Conservation (phyloP, 2,113 vertebrate species). For the Tupaia tana region DNA sequence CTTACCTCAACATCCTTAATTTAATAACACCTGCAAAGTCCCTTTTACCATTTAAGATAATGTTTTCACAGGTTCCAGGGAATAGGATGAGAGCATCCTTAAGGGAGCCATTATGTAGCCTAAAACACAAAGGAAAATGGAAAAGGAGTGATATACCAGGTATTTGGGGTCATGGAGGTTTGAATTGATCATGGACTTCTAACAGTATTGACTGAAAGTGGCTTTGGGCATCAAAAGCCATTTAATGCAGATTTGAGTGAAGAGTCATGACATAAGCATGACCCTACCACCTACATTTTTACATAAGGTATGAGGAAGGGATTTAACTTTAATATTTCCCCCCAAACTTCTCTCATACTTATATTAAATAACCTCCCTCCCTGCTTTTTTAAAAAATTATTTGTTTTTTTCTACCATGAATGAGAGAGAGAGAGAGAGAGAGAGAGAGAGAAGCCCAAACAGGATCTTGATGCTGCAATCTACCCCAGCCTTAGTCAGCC, state of each 20-base stretch:
- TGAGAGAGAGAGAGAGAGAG: no score
- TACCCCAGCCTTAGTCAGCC: no score
- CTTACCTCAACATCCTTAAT: not conserved
- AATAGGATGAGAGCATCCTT: not conserved
- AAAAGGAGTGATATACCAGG: not conserved
- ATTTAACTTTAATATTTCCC: not conserved
- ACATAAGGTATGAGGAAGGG: not conserved
- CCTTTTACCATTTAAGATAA: not conserved
- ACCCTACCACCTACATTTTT: not conserved
- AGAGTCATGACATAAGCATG: not conserved
- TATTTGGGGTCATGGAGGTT: not conserved
- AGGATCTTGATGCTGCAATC: no score
- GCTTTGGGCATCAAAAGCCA: not conserved
- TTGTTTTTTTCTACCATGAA: no score
- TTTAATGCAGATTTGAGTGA: not conserved
- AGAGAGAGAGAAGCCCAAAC: no score
- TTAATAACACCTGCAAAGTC: not conserved
- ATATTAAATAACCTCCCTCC: constrained; percentile 7
- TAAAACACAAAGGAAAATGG: not conserved
- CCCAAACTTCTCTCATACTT: not conserved
- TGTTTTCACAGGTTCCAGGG: not conserved
- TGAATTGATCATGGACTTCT: not conserved
- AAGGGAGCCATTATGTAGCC: not conserved
- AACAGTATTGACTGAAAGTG: not conserved
- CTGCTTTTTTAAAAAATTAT: not conserved